phyloP scores from a whole-genome alignment of 2,113 vertebrate species.

The Mastomys natalensis region DNA sequence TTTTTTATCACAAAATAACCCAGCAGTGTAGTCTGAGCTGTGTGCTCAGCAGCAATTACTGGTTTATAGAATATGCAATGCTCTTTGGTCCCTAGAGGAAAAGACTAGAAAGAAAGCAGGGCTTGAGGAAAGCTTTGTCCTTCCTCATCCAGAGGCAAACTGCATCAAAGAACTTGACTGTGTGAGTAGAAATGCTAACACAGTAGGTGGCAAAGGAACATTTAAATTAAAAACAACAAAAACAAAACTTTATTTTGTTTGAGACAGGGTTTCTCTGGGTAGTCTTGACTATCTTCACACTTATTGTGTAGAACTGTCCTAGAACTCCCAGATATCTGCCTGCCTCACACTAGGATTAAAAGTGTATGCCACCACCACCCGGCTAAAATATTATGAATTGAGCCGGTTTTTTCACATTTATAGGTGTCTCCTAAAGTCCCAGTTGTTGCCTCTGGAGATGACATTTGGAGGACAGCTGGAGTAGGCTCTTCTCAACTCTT shows the following conservation, averaged over 20 bases:
- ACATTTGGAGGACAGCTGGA: constrained; percentile 38
- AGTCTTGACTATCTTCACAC: neutral
- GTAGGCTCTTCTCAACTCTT: constrained; percentile 30
- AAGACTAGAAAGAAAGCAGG: constrained; percentile 49
- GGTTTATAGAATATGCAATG: constrained; percentile 55
- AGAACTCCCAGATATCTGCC: neutral
- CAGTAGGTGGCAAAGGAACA: neutral
- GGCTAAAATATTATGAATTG: neutral
- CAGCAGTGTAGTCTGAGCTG: constrained; percentile 4
- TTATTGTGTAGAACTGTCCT: neutral
- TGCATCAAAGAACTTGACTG: neutral
- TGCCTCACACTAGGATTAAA: neutral
- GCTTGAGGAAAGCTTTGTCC: constrained; percentile 62
- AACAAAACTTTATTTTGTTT: neutral
- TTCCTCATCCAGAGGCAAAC: constrained; percentile 44
- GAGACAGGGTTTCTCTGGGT: neutral
- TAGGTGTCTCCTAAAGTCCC: neutral
- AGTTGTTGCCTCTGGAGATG: neutral
- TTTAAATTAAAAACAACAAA: neutral
- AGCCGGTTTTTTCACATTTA: constrained; percentile 38
- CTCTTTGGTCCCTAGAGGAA: constrained; percentile 58
- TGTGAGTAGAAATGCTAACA: constrained; percentile 40
- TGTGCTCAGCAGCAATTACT: constrained; percentile 45
- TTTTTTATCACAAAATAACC: constrained; percentile 25
- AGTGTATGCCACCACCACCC: too few species aligned